phyloP scores from a whole-genome alignment of 1,140 invertebrate species.

The Ruditapes philippinarum region DNA sequence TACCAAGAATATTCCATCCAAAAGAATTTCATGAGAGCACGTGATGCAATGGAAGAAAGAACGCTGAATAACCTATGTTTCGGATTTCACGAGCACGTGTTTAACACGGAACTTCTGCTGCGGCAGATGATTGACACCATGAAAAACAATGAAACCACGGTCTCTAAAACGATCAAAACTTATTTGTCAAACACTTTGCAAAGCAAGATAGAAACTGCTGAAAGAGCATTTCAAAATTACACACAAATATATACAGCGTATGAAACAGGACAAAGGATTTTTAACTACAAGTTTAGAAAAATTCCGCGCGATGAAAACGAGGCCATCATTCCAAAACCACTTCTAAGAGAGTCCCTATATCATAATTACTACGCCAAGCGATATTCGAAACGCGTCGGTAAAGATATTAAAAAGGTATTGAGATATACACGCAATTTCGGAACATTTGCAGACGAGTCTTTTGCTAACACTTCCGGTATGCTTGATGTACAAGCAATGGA shows the following conservation, averaged over 20 bases:
- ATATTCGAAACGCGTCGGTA: neutral
- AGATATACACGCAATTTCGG: neutral
- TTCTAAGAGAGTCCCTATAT: constrained; percentile 62
- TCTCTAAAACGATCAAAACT: neutral
- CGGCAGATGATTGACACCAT: neutral
- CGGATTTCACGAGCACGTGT: constrained; percentile 46
- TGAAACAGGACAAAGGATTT: constrained; percentile 48
- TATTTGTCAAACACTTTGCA: constrained; percentile 5
- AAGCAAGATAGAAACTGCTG: constrained; percentile 19
- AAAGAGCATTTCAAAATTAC: constrained; percentile 3
- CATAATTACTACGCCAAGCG: neutral
- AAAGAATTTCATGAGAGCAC: constrained; percentile 67
- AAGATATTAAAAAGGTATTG: constrained; percentile 12
- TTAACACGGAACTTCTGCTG: constrained; percentile 9
- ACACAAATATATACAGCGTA: constrained; percentile 36
- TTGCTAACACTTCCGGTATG: neutral
- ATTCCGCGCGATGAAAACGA: constrained; percentile 70
- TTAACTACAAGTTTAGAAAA: constrained; percentile 61
- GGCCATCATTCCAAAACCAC: constrained; percentile 72
- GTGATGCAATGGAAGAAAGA: constrained; percentile 71
- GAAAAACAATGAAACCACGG: neutral
- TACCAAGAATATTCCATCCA: constrained; percentile 62
- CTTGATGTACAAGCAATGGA: neutral
- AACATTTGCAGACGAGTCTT: neutral
- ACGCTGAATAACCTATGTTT: constrained; percentile 43